Evolutionary conservation across 35 echinoderm and acorn worm genomes (phyloP).

Genomic region (Hemicentrotus pulcherrimus): DNA sequence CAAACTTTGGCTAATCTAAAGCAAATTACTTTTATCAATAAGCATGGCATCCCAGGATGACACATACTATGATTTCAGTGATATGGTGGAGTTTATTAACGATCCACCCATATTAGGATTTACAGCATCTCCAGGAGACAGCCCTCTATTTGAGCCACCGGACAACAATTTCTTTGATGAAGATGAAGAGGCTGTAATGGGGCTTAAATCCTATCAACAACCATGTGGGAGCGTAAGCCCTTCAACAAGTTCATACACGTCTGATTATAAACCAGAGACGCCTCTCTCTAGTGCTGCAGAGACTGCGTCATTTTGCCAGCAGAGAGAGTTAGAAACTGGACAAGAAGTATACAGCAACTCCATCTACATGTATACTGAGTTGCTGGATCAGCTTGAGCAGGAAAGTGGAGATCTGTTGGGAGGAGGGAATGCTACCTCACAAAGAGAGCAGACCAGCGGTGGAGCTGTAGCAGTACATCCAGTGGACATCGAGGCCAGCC

Average conservation of each 20-base stretch:
- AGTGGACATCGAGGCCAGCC: background rate
- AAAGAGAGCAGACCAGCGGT: background rate
- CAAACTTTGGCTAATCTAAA: background rate
- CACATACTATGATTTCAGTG: background rate
- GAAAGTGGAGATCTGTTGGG: background rate
- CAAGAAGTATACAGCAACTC: background rate
- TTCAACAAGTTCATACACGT: background rate
- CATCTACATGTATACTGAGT: background rate
- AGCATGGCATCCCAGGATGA: background rate
- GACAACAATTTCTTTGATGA: background rate
- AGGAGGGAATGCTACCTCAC: background rate
- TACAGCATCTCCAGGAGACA: background rate
- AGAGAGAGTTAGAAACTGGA: background rate
- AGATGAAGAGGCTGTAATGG: background rate
- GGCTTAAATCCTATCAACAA: background rate
- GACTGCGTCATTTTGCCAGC: background rate
- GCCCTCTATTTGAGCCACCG: background rate
- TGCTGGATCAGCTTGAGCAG: background rate
- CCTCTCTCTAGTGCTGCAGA: background rate
- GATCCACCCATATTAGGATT: background rate
- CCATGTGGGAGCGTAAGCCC: background rate
- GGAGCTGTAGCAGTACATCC: background rate
- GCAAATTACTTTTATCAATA: background rate
- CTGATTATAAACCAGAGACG: background rate
- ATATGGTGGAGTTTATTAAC: background rate